These are phyloP conservation scores for Hippoglossus hippoglossus DNA, from an alignment of 2,797 vertebrate genomes.

Conservation along the genomic window DNA sequence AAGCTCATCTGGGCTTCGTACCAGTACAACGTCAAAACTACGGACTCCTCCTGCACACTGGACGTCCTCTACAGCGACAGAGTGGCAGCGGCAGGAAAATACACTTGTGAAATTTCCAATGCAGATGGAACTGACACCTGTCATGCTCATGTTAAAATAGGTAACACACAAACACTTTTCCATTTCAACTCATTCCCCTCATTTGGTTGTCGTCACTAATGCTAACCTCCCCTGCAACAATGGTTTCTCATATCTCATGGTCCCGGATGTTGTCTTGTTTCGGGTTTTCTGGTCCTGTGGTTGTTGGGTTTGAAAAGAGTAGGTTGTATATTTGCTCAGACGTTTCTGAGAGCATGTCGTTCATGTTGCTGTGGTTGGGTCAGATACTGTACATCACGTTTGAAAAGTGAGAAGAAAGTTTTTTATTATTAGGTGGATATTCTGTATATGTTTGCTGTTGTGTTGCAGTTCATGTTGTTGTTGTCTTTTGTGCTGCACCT, in stretches of 20 bases:
- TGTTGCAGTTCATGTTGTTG: conserved; percentile 18
- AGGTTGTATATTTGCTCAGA: neutral
- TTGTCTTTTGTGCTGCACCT: conserved; percentile 7
- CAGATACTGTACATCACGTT: neutral
- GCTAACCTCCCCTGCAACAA: conserved; percentile 1
- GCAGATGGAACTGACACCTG: conserved; percentile 79
- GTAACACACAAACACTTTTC: conserved; percentile 49
- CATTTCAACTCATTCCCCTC: neutral
- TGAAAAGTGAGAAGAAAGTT: neutral
- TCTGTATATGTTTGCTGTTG: conserved; percentile 19
- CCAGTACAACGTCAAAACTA: conserved; percentile 88
- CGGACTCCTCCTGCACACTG: conserved; percentile 81
- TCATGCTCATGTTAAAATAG: conserved; percentile 59
- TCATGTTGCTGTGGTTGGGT: neutral
- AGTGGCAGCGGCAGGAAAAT: conserved; percentile 87
- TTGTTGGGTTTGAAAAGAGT: conserved; percentile 6
- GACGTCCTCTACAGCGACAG: conserved; percentile 84
- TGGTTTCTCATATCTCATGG: neutral
- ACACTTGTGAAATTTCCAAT: conserved; percentile 91
- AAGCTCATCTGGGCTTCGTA: conserved; percentile 85
- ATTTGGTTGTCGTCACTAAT: conserved; percentile 3
- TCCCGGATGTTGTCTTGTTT: conserved; percentile 5
- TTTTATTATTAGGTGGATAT: neutral
- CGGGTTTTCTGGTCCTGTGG: conserved; percentile 4
- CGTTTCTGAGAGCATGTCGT: neutral